These are phyloP conservation scores for Trachymyrmex septentrionalis DNA, from an alignment of 1,140 invertebrate species.

Conservation along the genomic window DNA sequence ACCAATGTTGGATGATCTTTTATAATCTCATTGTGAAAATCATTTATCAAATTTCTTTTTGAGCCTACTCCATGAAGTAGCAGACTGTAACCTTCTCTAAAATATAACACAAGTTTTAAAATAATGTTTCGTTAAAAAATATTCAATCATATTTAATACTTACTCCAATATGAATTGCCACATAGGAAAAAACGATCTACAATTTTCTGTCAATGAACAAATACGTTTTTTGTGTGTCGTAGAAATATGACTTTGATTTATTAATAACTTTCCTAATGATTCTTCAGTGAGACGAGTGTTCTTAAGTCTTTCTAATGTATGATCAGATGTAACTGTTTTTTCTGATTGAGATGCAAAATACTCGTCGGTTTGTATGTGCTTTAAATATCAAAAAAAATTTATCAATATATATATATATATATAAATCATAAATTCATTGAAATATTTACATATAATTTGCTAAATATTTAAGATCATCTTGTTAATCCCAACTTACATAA, in stretches of 20 bases:
- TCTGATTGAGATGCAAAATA: constrained; percentile 84
- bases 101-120: constrained; percentile 66
- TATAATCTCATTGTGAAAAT: constrained; percentile 91
- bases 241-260: constrained; percentile 86
- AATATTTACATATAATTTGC: constrained; percentile 32
- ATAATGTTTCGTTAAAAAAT: neutral
- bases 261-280: constrained; percentile 88
- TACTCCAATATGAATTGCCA: constrained; percentile 84
- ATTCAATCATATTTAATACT: constrained; percentile 61
- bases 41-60: constrained; percentile 92
- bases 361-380: constrained; percentile 82
- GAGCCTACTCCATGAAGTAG: constrained; percentile 96
- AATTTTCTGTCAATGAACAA: constrained; percentile 67
- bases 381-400: constrained; percentile 58
- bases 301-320: constrained; percentile 92
- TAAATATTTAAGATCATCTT: neutral
- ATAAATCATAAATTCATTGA: constrained; percentile 43
- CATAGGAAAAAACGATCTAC: constrained; percentile 75
- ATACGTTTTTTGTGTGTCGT: constrained; percentile 87
- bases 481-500: constrained; percentile 77
- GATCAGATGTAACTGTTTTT: constrained; percentile 91
- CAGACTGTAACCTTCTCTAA: constrained; percentile 95
- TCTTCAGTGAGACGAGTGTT: constrained; percentile 91
- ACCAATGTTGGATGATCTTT: constrained; percentile 91
- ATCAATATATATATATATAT: constrained; percentile 71